Evolutionary conservation across 2,797 vertebrate species (phyloP).

Genomic region (Enteromius treurensis): DNA sequence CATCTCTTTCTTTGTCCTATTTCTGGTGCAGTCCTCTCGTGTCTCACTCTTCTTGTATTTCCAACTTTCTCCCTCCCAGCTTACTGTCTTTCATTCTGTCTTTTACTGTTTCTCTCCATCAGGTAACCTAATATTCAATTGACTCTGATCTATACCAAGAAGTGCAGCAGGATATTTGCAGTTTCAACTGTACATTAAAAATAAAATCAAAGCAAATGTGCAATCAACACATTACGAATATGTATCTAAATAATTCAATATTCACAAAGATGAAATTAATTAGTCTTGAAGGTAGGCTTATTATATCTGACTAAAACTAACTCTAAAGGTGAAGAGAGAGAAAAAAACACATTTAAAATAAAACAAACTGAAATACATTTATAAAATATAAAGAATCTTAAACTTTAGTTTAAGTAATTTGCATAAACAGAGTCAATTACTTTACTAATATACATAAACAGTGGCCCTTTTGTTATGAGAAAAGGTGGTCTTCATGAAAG

Average conservation of each 20-base stretch:
- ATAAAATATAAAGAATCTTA: neutral
- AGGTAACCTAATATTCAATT: constrained; percentile 49
- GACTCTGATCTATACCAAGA: constrained; percentile 37
- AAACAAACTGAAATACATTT: neutral
- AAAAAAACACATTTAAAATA: neutral
- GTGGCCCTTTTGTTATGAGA: no score
- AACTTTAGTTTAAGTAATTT: no score
- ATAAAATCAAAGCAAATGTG: neutral
- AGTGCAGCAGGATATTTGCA: neutral
- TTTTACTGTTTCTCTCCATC: constrained; percentile 29
- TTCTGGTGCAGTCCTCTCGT: constrained; percentile 31
- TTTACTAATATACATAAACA: neutral
- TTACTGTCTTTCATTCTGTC: constrained; percentile 32
- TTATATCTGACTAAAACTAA: neutral
- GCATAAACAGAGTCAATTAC: no score
- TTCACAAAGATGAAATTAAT: neutral
- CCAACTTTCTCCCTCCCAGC: constrained; percentile 32
- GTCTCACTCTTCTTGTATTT: constrained; percentile 25
- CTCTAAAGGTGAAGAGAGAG: neutral
- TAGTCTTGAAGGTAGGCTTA: neutral
- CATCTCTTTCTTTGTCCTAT: constrained; percentile 31
- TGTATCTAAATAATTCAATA: neutral
- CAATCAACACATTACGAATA: neutral
- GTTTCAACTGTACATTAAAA: neutral
- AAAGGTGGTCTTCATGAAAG: no score